Evolutionary conservation across 2,113 vertebrate species (phyloP).

Genomic region (Protobothrops flavoviridis): DNA sequence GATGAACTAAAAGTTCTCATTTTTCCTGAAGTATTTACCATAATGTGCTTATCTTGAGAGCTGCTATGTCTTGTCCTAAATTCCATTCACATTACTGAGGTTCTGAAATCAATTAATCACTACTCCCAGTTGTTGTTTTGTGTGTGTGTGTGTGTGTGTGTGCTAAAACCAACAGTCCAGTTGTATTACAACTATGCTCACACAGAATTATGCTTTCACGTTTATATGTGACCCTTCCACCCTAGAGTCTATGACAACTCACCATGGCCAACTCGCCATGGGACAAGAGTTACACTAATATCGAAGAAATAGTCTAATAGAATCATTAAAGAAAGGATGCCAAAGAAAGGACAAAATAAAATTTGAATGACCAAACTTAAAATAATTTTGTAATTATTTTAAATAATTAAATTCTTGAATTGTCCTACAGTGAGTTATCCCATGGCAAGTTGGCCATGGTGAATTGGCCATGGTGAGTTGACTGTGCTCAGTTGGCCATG

Average conservation of each 20-base stretch:
- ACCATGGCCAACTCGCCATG: neutral
- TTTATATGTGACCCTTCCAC: neutral
- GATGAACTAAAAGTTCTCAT: constrained; percentile 6
- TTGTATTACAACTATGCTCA: neutral
- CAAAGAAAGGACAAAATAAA: neutral
- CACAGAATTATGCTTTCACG: neutral
- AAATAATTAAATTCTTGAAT: neutral
- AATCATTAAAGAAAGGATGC: neutral
- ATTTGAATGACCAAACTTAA: neutral
- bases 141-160: neutral
- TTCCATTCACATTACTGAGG: neutral
- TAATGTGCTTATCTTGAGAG: neutral
- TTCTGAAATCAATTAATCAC: neutral
- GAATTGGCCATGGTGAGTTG: neutral
- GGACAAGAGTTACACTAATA: neutral
- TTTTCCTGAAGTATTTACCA: constrained; percentile 1
- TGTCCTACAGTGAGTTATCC: neutral
- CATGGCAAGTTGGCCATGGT: too few species aligned
- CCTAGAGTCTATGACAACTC: neutral
- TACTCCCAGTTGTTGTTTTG: neutral
- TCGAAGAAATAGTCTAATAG: neutral
- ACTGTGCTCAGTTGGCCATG: neutral
- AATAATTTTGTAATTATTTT: neutral
- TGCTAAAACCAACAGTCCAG: neutral
- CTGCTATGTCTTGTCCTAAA: neutral